Conservation (phyloP, 2,797 vertebrate genomes). For the Mormyrus proboscirostris region DNA sequence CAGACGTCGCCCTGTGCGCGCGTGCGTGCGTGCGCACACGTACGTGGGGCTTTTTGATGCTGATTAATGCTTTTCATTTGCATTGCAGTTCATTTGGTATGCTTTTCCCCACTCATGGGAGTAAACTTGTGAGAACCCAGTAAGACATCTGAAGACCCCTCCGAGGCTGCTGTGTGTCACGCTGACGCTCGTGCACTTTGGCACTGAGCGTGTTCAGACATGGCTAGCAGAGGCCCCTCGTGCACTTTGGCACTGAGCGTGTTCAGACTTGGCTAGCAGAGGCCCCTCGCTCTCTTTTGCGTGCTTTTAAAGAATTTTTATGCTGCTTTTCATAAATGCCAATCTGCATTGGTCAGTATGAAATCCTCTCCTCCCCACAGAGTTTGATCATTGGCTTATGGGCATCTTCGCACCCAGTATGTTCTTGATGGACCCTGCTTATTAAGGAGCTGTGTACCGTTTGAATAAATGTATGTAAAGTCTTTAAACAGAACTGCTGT, state of each 20-base stretch:
- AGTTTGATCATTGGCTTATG: not conserved
- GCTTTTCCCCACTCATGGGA: not conserved
- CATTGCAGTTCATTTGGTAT: not conserved
- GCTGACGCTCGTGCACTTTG: not conserved
- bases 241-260: not conserved
- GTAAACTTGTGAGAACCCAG: not conserved
- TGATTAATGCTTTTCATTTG: not conserved
- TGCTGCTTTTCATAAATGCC: not conserved
- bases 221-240: not conserved
- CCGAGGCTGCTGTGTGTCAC: not conserved
- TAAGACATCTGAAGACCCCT: not conserved
- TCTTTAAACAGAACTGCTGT: slow-evolving; percentile 1
- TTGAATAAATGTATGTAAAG: slow-evolving; percentile 13
- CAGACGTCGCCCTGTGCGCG: not conserved
- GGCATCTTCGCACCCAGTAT: not conserved
- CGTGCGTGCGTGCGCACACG: not conserved
- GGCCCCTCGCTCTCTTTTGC: not conserved
- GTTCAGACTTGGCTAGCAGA: not conserved
- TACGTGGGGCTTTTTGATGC: not conserved
- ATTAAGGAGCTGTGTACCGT: not conserved
- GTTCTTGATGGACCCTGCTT: slow-evolving; percentile 1
- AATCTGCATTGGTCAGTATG: not conserved
- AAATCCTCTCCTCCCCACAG: not conserved
- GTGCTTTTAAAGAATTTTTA: not conserved
- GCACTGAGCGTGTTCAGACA: not conserved